Conservation (phyloP, 2,888 invertebrate species). For the Drosophila prostipennis region DNA sequence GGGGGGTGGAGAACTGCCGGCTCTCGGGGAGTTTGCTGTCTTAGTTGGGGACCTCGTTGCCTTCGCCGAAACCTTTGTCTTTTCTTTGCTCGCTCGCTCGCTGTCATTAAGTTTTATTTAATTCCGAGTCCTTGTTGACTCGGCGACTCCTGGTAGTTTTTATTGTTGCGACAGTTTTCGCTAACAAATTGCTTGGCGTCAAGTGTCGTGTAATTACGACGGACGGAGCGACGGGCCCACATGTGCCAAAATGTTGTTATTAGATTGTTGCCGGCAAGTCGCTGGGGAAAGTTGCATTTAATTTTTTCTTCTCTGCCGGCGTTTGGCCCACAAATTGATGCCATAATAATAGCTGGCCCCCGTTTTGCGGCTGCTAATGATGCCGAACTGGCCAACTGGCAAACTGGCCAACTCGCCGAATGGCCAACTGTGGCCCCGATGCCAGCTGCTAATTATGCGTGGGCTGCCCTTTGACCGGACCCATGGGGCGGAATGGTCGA, state of each 20-base stretch:
- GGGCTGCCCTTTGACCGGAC: constrained; percentile 43
- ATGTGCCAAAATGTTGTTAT: constrained; percentile 72
- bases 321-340: constrained; percentile 72
- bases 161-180: constrained; percentile 79
- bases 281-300: constrained; percentile 76
- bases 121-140: constrained; percentile 76
- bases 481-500: constrained; percentile 28
- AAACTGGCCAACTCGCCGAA: not conserved
- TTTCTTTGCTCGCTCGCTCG: constrained; percentile 33
- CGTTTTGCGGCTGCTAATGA: constrained; percentile 67
- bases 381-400: constrained; percentile 59
- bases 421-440: constrained; percentile 61
- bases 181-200: constrained; percentile 83
- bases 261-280: constrained; percentile 77
- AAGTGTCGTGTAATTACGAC: constrained; percentile 83
- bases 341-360: constrained; percentile 74
- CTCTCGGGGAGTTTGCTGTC: constrained; percentile 43
- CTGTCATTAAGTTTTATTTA: constrained; percentile 81
- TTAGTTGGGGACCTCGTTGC: constrained; percentile 27
- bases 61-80: constrained; percentile 22
- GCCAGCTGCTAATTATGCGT: constrained; percentile 76
- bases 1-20: constrained; percentile 26
- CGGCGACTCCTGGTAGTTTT: constrained; percentile 62
- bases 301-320: constrained; percentile 63
- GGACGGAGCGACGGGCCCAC: constrained; percentile 40